Conservation (phyloP, 2,888 invertebrate species). For the Tetanocera ferruginea region DNA sequence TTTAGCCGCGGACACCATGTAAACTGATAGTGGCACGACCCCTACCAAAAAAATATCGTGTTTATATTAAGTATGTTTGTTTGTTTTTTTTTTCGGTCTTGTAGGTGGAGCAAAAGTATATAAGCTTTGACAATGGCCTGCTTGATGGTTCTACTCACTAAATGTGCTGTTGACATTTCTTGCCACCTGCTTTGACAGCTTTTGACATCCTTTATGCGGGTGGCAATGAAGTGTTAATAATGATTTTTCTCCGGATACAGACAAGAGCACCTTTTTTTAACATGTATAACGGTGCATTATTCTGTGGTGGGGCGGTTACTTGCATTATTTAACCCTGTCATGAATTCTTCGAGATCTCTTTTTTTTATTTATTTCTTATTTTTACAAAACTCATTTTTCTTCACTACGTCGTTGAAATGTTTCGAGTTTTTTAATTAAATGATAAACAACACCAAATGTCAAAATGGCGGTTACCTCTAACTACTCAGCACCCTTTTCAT, state of each 20-base stretch:
- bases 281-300: no score
- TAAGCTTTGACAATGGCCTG: background rate
- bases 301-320: no score
- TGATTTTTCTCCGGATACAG: background rate
- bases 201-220: background rate
- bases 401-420: background rate
- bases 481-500: conserved; percentile 21
- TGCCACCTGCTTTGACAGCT: background rate
- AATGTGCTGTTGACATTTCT: background rate
- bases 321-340: background rate
- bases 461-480: conserved; percentile 53
- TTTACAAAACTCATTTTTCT: background rate
- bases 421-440: conserved; percentile 40
- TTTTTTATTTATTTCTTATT: background rate
- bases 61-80: background rate
- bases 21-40: conserved; percentile 6
- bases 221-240: conserved; percentile 10
- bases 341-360: background rate
- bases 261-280: no score
- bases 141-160: background rate
- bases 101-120: background rate
- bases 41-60: background rate
- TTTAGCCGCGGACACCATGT: background rate
- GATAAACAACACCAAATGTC: conserved; percentile 37
- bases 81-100: background rate